Base-by-base conservation (phyloP, 2,888 invertebrate genomes). In the Norana najaformis region DNA sequence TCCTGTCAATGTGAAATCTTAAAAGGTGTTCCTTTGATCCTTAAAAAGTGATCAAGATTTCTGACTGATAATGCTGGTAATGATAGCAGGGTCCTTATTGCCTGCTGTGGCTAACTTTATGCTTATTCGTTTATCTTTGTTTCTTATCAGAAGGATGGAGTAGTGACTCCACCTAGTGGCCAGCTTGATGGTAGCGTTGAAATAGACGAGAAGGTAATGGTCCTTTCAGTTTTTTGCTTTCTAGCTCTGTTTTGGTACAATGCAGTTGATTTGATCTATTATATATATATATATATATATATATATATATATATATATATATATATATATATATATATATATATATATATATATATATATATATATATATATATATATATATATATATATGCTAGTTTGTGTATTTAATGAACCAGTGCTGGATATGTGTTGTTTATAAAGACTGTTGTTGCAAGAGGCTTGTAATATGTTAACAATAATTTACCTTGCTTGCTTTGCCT, bases 201-300 rank as follows among this genome's bases (percentile, higher is more conserved):
- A 35, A 85, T 89, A 53, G 89, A 89, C 69, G 89, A 69, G 37
- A 89, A 89, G 89, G 89, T 89, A 53, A 89, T n/a, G 37, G 41
- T 35, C n/a, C 36, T 53, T 47, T 88, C 39, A 88, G 88, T 88
- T 88, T 47, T 88, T 69, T 69, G 69, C 69, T 69, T 69, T 69
- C n/a, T n/a, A n/a, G 69, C n/a, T n/a, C 69, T 69, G n/a, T 69
- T 30, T 69, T n/a, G 30, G 69, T n/a, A 69, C 8, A n/a, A 69
- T n/a, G n/a, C 8, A n/a, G n/a, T 69, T 69, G 6, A 69, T 53
- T 53, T 53, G 23, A 53, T 30, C 13, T 11, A 23, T 30, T 53
- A 23, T 53, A 23, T 41, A 41, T 41, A 41, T 41, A 13, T 1
- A 69, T 11, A 47, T 47, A 23, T 69, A 69, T 69, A 1, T n/a